Base-by-base conservation (phyloP, 2,797 vertebrate species). In the Coracias cyanogaster region DNA sequence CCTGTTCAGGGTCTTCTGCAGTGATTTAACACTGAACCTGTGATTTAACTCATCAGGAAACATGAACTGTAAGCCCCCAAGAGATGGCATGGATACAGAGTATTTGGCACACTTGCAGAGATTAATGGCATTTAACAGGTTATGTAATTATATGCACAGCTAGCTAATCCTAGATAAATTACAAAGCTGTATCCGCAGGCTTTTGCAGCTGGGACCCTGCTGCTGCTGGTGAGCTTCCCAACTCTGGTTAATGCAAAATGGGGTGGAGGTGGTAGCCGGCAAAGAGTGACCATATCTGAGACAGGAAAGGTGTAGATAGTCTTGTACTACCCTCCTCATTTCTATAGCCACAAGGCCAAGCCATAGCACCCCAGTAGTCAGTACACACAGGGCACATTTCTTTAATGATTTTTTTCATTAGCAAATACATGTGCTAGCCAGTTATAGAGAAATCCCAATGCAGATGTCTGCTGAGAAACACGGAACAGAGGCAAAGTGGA, bases 11-110 rank as follows among this genome's bases (percentile, higher is more conserved):
- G 62, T 65, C 33, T 33, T 21, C 46, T 18, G 35, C 55, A 48
- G 41, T 2, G 7, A 28, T 6, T 20, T 11, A 22, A 54, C 16
- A 11, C 5, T 2, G 37, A 24, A 26, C 41, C 48, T 3, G 22
- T 7, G 33, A 7, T 28, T 7, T n/a, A 24, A 20, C 60, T 46
- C 66, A 35, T 65, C 13, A 3, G 6, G 43, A n/a, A 35, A 35
- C 17, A 7, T 2, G 0, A 33, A 15, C 5, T 10, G 6, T 25
- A 41, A 15, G n/a, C 55, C 37, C 19, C 51, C 19, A 22, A 11
- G 48, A 5, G n/a, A 7, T 0, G 3, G 22, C 2, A 13, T 0
- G 6, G 52, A 71, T 16, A 15, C 4, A 2, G 10, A 33, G 26
- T 1, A 4, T 19, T 35, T 6, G 25, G 54, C 39, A 35, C 16